Base-by-base conservation (phyloP, 2,888 invertebrate species). In the Muschampia plurimacula region DNA sequence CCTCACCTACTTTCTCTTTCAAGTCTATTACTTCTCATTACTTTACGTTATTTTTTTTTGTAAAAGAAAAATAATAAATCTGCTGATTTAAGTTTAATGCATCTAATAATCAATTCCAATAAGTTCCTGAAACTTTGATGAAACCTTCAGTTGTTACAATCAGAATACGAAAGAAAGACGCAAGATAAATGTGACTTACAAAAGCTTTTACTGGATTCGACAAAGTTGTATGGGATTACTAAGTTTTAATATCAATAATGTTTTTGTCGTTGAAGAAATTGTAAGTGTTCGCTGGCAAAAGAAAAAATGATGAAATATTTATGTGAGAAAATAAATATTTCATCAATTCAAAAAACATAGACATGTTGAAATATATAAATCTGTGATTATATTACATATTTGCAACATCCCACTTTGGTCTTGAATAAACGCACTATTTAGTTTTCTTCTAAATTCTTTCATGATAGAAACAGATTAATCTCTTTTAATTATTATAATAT, bases 101-200 rank as follows among this genome's bases (percentile, higher is more conserved):
- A 57, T 57, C 28, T 57, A 57, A 28, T 57, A 57, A 57, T 57
- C 57, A 12, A 57, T 57, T 57, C 57, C 28, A n/a, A 57, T 28
- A 55, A 57, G 28, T 57, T 57, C 28, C 28, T 57, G 72, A 81
- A 84, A 86, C 80, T 85, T 86, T 75, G 74, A 81, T 80, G 80
- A 39, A 78, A 84, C 84, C 85, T 82, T 76, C 79, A 80, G 83
- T 85, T 82, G 82, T 82, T 78, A 84, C 83, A 88, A 86, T 85
- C 49, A 65, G 82, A 83, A 81, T 82, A 77, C 41, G 80, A 80
- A 86, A 88, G 85, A 82, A 83, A 81, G 81, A 77, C 55, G 79
- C 80, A 86, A 88, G 85, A 86, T 81, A 87, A 89, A 88, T 87
- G 82, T 76, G 82, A 81, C 79, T 78, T 79, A 39, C 74, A 78